phyloP scores from a whole-genome alignment of 2,113 vertebrate genomes.

The Prunella himalayana region DNA sequence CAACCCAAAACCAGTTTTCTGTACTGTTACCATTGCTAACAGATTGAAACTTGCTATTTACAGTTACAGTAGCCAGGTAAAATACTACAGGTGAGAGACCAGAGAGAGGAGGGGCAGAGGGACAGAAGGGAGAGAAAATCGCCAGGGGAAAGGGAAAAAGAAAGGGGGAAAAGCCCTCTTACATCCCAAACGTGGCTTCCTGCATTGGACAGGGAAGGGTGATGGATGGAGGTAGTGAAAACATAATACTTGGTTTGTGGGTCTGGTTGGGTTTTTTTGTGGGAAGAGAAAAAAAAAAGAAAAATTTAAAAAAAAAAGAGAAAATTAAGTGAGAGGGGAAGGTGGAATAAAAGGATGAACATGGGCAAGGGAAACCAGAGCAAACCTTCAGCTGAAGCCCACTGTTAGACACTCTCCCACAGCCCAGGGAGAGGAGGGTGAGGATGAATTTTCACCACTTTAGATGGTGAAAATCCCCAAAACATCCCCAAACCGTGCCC shows the following conservation, averaged over 20 bases:
- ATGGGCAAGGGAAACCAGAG: background rate
- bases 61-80: slow-evolving; percentile 72
- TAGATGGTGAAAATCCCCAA: background rate
- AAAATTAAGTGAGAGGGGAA: background rate
- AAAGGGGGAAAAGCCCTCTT: background rate
- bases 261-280: background rate
- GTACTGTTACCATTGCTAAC: slow-evolving; percentile 70
- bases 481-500: background rate
- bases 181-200: background rate
- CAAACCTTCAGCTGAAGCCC: background rate
- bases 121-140: background rate
- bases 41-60: slow-evolving; percentile 70
- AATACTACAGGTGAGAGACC: background rate
- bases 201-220: background rate
- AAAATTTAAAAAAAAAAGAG: too few species aligned
- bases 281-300: background rate
- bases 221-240: background rate
- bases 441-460: background rate
- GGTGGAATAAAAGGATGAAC: background rate
- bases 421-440: accelerated
- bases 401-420: accelerated
- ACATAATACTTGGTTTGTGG: background rate
- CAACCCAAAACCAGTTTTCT: slow-evolving; percentile 51
- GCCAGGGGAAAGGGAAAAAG: background rate
- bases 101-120: background rate